Evolutionary conservation across 1,140 invertebrate genomes (phyloP).

Genomic region (Drosophila fuyamai): DNA sequence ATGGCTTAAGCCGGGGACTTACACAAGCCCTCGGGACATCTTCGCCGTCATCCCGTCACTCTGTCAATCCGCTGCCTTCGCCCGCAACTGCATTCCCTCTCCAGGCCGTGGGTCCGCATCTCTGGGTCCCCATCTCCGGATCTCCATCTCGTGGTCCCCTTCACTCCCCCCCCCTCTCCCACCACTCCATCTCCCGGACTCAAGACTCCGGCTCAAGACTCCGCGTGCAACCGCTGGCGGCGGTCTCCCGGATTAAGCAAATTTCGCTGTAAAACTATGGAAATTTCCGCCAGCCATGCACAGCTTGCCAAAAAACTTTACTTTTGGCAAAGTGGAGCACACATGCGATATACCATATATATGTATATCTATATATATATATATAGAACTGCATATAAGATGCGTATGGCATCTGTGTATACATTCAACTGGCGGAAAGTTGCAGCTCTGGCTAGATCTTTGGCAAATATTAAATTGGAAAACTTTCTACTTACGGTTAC

Average conservation of each 20-base stretch:
- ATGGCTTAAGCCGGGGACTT: conserved; percentile 43
- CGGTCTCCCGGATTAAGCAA: conserved; percentile 47
- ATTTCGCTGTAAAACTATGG: conserved; percentile 50
- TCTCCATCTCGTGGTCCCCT: background rate
- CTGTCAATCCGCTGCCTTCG: conserved; percentile 3
- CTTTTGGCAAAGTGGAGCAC: conserved; percentile 20
- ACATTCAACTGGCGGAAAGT: conserved; percentile 21
- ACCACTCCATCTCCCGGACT: background rate
- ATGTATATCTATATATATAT: background rate
- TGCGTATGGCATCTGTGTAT: conserved; percentile 11
- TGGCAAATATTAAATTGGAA: conserved; percentile 37
- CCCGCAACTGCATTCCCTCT: background rate
- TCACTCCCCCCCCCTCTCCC: background rate
- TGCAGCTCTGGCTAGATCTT: background rate
- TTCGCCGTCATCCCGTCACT: conserved; percentile 9
- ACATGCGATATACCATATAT: conserved; percentile 8
- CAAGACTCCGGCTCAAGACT: conserved; percentile 3
- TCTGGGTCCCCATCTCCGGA: background rate
- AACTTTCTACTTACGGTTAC: conserved; percentile 22
- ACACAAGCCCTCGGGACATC: conserved; percentile 15
- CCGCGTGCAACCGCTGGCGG: conserved; percentile 37
- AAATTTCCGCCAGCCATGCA: conserved; percentile 27
- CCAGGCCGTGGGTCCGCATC: background rate
- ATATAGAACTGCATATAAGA: background rate
- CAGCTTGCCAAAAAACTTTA: conserved; percentile 44